Conservation (phyloP, 2,113 vertebrate genomes). For the Galeopterus variegatus region DNA sequence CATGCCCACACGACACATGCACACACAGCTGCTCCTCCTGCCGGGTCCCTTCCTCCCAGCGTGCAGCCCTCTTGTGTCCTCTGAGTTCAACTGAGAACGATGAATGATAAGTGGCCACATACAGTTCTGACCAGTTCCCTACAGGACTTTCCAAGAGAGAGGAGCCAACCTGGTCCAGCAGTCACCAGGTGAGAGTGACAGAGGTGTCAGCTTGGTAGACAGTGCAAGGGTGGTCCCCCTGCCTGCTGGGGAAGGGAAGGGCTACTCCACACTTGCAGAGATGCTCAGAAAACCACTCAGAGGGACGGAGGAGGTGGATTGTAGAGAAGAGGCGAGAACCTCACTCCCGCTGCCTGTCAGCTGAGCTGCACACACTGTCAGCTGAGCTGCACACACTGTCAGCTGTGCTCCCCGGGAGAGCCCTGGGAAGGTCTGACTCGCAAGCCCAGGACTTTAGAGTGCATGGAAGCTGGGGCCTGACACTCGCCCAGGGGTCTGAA, state of each 20-base stretch:
- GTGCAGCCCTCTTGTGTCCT: not conserved
- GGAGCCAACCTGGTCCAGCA: no score
- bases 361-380: not conserved
- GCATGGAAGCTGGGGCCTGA: not conserved
- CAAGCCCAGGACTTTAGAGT: not conserved
- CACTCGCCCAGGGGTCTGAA: not conserved
- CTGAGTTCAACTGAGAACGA: not conserved
- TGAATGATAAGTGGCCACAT: not conserved
- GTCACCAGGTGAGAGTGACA: not conserved
- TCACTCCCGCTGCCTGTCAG: not conserved
- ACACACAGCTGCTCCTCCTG: not conserved
- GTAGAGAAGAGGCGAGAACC: not conserved
- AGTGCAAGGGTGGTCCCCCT: not conserved
- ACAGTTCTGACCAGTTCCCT: not conserved
- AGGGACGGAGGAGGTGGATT: not conserved
- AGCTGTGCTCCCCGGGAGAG: not conserved
- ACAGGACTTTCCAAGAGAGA: not conserved
- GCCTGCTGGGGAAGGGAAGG: not conserved
- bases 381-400: not conserved
- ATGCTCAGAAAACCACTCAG: not conserved
- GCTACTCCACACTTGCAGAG: not conserved
- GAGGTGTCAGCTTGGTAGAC: not conserved
- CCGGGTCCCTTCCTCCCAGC: not conserved
- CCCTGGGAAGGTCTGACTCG: not conserved
- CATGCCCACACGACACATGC: no score